A percentile compares a stretch with the other conserved stretches of the same genome.
Conservation (phyloP, 2,888 invertebrate species). For the Trachelus stipa region DNA sequence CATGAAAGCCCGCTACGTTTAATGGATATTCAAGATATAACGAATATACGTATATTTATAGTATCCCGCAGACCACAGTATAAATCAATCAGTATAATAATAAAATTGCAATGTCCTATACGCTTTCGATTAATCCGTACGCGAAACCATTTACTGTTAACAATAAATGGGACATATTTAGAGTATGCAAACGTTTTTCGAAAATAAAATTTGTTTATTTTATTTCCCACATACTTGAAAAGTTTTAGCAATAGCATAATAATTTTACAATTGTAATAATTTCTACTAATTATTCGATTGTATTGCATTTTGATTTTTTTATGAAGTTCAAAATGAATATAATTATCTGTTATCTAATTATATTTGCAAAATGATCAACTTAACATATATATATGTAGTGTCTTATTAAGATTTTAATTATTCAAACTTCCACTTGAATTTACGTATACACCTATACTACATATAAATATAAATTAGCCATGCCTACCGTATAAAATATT, state of each 20-base stretch:
- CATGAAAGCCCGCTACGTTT: conserved; percentile 18
- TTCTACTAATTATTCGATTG: background rate
- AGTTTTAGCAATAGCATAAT: background rate
- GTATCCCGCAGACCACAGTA: conserved; percentile 32
- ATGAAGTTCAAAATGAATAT: background rate
- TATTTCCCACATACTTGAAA: background rate
- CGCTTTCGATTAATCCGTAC: background rate
- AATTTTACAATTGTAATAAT: background rate
- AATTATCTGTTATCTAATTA: background rate
- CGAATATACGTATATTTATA: conserved; percentile 39
- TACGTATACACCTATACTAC: background rate
- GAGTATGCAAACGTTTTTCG: background rate
- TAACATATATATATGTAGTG: no score
- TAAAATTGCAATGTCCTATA: background rate
- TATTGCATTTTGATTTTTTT: background rate
- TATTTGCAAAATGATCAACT: background rate
- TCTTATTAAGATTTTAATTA: background rate
- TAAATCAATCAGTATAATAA: conserved; percentile 11
- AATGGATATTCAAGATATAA: conserved; percentile 43
- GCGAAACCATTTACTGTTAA: background rate
- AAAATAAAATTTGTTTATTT: background rate
- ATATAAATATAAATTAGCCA: background rate
- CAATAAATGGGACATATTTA: background rate
- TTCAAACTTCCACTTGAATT: background rate
- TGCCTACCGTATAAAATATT: conserved; percentile 88